phyloP scores from a whole-genome alignment of 37 sponge, comb jelly and placozoan genomes.

The Cladorhizidae sp. region DNA sequence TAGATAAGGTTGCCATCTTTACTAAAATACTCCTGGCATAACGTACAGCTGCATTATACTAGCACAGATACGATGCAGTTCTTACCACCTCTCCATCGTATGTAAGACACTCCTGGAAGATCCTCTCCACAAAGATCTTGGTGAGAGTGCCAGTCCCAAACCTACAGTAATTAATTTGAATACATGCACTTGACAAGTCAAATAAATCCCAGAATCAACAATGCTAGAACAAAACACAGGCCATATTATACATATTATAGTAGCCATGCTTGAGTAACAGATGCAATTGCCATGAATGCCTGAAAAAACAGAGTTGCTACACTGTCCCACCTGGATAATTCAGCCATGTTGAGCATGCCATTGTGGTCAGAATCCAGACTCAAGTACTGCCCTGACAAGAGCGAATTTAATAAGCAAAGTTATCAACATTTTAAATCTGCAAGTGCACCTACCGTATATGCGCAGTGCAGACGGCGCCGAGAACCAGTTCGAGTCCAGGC shows the following conservation, averaged over 20 bases:
- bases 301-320: too few species aligned
- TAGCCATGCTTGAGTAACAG: too few species aligned
- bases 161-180: neutral
- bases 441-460: conserved; percentile 76
- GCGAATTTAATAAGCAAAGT: neutral
- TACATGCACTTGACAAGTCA: too few species aligned
- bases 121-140: conserved; percentile 81
- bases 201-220: too few species aligned
- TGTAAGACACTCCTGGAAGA: conserved; percentile 98
- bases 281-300: neutral
- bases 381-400: conserved; percentile 84
- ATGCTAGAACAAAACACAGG: neutral
- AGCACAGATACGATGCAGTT: too few species aligned
- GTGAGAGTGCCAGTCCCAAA: conserved; percentile 94
- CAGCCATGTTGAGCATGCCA: conserved; percentile 93
- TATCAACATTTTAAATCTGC: neutral
- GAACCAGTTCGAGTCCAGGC: conserved; percentile 94
- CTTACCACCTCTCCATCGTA: conserved; percentile 98
- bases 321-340: conserved; percentile 54
- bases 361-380: conserved; percentile 95
- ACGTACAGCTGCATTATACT: too few species aligned
- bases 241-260: too few species aligned
- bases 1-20: too few species aligned
- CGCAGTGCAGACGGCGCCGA: conserved; percentile 94
- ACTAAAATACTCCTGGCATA: too few species aligned